phyloP scores from a whole-genome alignment of 2,113 vertebrate species.

The Hydrolagus affinis region DNA sequence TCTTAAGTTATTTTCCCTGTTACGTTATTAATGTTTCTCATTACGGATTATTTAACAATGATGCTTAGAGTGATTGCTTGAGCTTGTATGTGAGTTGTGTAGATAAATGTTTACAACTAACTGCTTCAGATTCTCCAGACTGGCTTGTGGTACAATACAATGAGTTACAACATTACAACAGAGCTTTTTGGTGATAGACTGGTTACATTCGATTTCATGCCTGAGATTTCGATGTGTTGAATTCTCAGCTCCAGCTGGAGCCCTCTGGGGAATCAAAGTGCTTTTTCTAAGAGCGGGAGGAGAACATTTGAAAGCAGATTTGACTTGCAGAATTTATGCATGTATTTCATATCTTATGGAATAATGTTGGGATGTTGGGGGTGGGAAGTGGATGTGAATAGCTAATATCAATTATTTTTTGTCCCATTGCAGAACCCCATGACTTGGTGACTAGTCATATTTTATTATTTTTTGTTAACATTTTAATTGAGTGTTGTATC shows the following conservation, averaged over 20 bases:
- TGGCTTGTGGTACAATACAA: neutral
- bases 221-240: neutral
- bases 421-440: too few relatives aligned
- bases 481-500: too few relatives aligned
- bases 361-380: too few relatives aligned
- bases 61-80: neutral
- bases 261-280: neutral
- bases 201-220: neutral
- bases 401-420: too few relatives aligned
- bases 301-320: neutral
- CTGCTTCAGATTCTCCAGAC: neutral
- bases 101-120: neutral
- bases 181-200: neutral
- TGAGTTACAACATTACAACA: neutral
- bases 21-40: neutral
- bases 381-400: too few relatives aligned
- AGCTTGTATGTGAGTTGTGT: neutral
- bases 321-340: neutral
- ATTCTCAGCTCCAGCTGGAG: neutral
- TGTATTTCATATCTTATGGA: too few relatives aligned
- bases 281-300: neutral
- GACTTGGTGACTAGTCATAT: too few relatives aligned
- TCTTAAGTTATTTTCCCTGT: neutral
- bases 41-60: neutral
- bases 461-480: too few relatives aligned